A percentile compares a stretch with the other conserved stretches of the same genome.
Conservation (phyloP, 1,140 invertebrate species). For the Bombus picipes region DNA sequence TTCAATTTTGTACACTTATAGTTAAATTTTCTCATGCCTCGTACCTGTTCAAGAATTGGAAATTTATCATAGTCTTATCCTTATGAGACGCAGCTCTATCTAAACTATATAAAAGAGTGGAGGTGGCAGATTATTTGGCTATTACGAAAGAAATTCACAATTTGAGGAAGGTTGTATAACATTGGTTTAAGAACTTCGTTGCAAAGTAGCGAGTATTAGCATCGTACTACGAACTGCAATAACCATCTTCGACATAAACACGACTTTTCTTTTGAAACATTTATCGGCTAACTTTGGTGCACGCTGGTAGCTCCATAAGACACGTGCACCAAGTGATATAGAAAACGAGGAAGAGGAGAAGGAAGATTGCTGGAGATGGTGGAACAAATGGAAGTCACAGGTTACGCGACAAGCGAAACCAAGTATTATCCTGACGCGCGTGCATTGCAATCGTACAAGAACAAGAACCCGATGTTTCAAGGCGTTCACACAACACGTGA, state of each 20-base stretch:
- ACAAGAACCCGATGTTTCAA: background rate
- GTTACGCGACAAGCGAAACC: slow-evolving; percentile 18
- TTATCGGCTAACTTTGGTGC: background rate
- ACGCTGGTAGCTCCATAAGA: background rate
- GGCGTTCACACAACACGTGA: background rate
- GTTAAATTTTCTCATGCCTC: too few relatives aligned
- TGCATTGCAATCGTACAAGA: slow-evolving; percentile 4
- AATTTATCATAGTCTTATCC: too few relatives aligned
- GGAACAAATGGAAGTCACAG: background rate
- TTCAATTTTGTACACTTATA: too few relatives aligned
- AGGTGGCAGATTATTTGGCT: too few relatives aligned
- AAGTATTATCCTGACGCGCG: slow-evolving; percentile 12
- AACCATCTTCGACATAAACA: too few relatives aligned
- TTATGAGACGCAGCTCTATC: too few relatives aligned
- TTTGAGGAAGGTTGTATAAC: too few relatives aligned
- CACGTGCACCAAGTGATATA: background rate
- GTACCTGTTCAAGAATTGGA: too few relatives aligned
- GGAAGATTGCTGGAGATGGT: background rate
- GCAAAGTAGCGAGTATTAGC: background rate
- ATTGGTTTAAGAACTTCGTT: background rate
- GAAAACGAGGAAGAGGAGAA: background rate
- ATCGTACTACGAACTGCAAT: background rate
- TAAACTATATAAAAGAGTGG: too few relatives aligned
- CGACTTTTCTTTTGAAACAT: background rate
- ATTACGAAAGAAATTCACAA: too few relatives aligned